A percentile compares a stretch with the other conserved stretches of the same genome.
Conservation (phyloP, 2,888 invertebrate genomes). For the Altica lythri region DNA sequence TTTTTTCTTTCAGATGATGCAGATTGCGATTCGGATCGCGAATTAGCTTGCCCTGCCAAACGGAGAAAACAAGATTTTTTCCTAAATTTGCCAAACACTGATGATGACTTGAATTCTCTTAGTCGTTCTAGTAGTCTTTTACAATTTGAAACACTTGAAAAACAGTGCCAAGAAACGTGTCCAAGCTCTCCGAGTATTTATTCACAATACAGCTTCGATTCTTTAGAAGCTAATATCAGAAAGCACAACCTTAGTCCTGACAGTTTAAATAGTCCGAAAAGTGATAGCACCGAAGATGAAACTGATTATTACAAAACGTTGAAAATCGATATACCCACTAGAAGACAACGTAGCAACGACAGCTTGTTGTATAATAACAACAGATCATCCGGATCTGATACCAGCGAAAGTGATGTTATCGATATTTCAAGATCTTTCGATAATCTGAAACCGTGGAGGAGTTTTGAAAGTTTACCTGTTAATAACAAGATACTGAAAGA, state of each 20-base stretch:
- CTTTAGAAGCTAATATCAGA: conserved; percentile 57
- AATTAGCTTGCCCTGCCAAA: conserved; percentile 76
- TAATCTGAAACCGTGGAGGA: conserved; percentile 56
- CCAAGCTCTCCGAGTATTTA: conserved; percentile 58
- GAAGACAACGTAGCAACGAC: conserved; percentile 39
- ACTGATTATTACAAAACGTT: conserved; percentile 51
- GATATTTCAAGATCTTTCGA: conserved; percentile 53
- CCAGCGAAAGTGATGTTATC: conserved; percentile 51
- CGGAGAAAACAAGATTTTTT: conserved; percentile 66
- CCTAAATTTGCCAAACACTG: conserved; percentile 42
- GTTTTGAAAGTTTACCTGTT: conserved; percentile 54
- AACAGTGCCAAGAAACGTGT: conserved; percentile 64
- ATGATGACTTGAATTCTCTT: conserved; percentile 63
- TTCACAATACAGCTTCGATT: conserved; percentile 61
- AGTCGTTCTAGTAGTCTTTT: conserved; percentile 81
- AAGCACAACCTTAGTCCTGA: conserved; percentile 58
- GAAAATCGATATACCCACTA: conserved; percentile 46
- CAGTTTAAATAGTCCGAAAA: conserved; percentile 58
- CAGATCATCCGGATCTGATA: conserved; percentile 57
- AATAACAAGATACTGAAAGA: conserved; percentile 39
- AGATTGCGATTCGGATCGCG: conserved; percentile 73
- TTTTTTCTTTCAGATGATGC: conserved; percentile 57
- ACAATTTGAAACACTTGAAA: conserved; percentile 83
- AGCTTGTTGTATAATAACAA: conserved; percentile 48
- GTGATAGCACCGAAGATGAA: conserved; percentile 48